Percentiles rank a stretch among this genome's conserved stretches.
These are phyloP conservation scores for Drosophila robusta DNA, from an alignment of 2,888 invertebrate species.

Conservation along the genomic window DNA sequence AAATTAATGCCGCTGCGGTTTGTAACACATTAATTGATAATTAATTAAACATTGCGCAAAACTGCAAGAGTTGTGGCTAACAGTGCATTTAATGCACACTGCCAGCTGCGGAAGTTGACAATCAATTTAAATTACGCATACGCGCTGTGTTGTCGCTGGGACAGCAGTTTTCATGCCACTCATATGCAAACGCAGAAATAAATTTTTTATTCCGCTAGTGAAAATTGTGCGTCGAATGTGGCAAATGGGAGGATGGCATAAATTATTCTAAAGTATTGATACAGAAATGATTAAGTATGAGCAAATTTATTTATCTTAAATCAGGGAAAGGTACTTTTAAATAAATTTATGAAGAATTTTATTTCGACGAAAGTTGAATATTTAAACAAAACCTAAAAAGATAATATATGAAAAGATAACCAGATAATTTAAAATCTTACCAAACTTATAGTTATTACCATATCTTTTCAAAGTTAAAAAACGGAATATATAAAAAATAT, in stretches of 20 bases:
- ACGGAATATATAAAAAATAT: too few relatives aligned
- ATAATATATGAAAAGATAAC: too few relatives aligned
- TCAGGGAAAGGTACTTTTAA: too few relatives aligned
- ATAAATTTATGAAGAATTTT: too few relatives aligned
- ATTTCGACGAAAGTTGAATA: too few relatives aligned
- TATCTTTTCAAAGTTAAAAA: too few relatives aligned
- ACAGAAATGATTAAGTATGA: not conserved
- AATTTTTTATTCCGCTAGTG: not conserved
- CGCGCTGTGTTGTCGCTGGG: constrained; percentile 16
- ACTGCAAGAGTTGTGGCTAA: constrained; percentile 55
- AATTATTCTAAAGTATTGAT: not conserved
- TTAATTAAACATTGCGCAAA: constrained; percentile 78
- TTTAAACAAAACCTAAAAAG: too few relatives aligned
- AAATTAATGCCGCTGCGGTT: constrained; percentile 76
- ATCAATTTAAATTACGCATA: constrained; percentile 44
- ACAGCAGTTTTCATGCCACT: not conserved
- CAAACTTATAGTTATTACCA: too few relatives aligned
- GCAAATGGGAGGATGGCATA: not conserved
- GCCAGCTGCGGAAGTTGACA: constrained; percentile 28
- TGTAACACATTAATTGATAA: constrained; percentile 79
- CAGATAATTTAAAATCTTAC: too few relatives aligned
- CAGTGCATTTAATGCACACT: constrained; percentile 44
- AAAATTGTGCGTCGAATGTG: not conserved
- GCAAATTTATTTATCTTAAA: too few relatives aligned
- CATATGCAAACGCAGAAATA: not conserved